A percentile compares a stretch with the other conserved stretches of the same genome.
phyloP scores from a whole-genome alignment of 2,888 invertebrate species.

The Tuta absoluta region DNA sequence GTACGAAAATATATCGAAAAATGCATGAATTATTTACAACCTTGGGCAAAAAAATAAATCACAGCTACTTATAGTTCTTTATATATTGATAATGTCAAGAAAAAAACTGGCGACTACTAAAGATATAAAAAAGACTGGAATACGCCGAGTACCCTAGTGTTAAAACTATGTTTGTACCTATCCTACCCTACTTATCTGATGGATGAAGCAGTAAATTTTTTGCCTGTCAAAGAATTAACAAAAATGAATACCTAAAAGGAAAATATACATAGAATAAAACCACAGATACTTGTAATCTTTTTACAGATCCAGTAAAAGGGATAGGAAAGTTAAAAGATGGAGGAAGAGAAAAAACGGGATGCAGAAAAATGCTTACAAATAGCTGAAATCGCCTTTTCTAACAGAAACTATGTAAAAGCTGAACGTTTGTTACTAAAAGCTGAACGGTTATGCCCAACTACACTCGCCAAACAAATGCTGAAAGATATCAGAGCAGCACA shows the following conservation, averaged over 20 bases:
- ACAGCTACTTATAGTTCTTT: no score
- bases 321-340: neutral
- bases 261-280: neutral
- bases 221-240: no score
- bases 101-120: no score
- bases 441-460: slow-evolving; percentile 9
- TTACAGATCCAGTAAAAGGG: neutral
- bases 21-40: neutral
- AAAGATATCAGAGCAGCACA: slow-evolving; percentile 1
- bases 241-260: no score
- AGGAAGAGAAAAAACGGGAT: slow-evolving; percentile 12
- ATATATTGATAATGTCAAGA: no score
- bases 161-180: no score
- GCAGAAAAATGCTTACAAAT: slow-evolving; percentile 89
- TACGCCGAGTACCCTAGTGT: no score
- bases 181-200: no score
- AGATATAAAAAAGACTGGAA: no score
- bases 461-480: slow-evolving; percentile 8
- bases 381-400: slow-evolving; percentile 58
- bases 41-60: neutral
- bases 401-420: slow-evolving; percentile 8
- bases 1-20: neutral
- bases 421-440: slow-evolving; percentile 16
- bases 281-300: neutral
- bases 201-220: no score